Percentiles rank a stretch among this genome's conserved stretches.
These are phyloP conservation scores for Drosophila nigrodunni DNA, from an alignment of 1,140 invertebrate genomes.

Conservation along the genomic window DNA sequence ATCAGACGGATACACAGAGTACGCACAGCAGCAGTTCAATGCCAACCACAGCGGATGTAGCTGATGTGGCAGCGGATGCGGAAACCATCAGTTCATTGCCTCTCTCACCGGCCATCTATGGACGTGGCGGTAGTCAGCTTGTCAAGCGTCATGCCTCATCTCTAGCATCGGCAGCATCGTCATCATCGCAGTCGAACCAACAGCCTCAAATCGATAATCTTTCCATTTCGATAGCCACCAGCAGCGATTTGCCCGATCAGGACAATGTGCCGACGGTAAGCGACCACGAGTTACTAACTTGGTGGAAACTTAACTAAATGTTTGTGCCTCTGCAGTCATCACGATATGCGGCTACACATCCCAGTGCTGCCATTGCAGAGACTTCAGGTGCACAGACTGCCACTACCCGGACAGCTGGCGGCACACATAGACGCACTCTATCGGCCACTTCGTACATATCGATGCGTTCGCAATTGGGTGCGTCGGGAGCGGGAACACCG, in stretches of 20 bases:
- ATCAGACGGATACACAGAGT: constrained; percentile 69
- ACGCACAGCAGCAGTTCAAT: constrained; percentile 74
- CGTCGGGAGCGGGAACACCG: constrained; percentile 34
- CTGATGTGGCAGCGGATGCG: constrained; percentile 60
- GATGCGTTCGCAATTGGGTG: constrained; percentile 61
- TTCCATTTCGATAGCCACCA: constrained; percentile 24
- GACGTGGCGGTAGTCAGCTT: constrained; percentile 33
- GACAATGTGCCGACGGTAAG: constrained; percentile 75
- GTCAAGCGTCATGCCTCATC: constrained; percentile 38
- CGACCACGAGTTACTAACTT: not conserved
- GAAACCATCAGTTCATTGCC: constrained; percentile 63
- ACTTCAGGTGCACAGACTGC: constrained; percentile 32
- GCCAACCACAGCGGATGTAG: constrained; percentile 79
- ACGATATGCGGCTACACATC: constrained; percentile 66
- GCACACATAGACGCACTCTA: constrained; percentile 63
- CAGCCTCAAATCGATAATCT: constrained; percentile 22
- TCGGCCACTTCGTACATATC: constrained; percentile 76
- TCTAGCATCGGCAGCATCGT: not conserved
- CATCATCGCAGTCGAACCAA: constrained; percentile 21
- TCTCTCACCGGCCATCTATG: constrained; percentile 52
- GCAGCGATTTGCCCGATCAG: constrained; percentile 41
- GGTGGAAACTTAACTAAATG: too few relatives aligned
- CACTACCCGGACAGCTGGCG: constrained; percentile 5
- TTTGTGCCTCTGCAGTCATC: constrained; percentile 58
- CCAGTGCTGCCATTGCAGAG: constrained; percentile 67